phyloP scores from a whole-genome alignment of 2,888 invertebrate species.

The Monopis laevigella region DNA sequence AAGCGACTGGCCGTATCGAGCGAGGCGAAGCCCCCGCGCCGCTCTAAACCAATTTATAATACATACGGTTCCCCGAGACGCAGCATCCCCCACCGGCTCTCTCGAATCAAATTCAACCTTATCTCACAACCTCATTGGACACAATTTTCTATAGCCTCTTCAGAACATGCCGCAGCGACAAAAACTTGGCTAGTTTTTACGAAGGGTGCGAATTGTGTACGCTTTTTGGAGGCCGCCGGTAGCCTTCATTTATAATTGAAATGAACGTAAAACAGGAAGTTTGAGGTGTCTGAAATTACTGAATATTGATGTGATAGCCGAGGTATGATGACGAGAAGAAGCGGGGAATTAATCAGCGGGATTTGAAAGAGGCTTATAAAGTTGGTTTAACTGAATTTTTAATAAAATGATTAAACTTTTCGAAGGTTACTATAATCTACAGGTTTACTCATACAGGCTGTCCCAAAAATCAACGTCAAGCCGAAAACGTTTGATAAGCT shows the following conservation, averaged over 20 bases:
- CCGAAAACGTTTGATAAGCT: too few species aligned
- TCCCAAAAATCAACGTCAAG: too few species aligned
- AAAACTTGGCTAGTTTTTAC: constrained; percentile 53
- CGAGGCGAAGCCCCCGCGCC: constrained; percentile 51
- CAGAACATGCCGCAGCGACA: constrained; percentile 52
- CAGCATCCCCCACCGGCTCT: constrained; percentile 50
- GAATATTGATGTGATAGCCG: constrained; percentile 9
- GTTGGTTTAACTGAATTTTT: background rate
- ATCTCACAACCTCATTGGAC: background rate
- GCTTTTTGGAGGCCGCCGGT: constrained; percentile 22
- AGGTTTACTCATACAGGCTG: too few species aligned
- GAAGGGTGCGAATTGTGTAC: constrained; percentile 60
- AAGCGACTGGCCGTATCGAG: constrained; percentile 59
- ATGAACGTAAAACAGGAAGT: constrained; percentile 25
- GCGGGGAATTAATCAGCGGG: background rate
- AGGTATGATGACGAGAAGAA: background rate
- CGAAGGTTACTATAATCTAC: too few species aligned
- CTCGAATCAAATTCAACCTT: constrained; percentile 29
- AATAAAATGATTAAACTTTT: background rate
- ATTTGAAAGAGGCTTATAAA: background rate
- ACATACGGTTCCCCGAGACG: constrained; percentile 52
- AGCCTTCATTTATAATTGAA: constrained; percentile 40
- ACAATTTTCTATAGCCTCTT: constrained; percentile 21
- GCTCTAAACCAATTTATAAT: constrained; percentile 67
- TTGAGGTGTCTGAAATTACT: constrained; percentile 6